Conservation (phyloP, 35 echinoderm and acorn worm species). For the Anneissia japonica region DNA sequence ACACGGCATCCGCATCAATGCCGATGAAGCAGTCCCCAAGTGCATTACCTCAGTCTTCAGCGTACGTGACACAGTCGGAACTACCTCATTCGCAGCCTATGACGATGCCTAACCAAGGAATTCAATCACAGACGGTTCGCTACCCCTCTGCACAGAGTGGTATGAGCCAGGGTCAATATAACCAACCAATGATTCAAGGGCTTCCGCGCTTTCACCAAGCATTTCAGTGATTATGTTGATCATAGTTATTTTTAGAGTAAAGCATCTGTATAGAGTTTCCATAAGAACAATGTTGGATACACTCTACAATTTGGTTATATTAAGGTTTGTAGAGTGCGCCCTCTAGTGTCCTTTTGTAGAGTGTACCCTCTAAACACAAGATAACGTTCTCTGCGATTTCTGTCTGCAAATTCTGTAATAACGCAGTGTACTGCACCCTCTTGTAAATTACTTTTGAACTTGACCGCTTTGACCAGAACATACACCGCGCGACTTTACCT, state of each 20-base stretch:
- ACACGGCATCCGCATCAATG: conserved; percentile 43
- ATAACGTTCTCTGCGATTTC: no score
- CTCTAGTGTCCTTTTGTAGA: no score
- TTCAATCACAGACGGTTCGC: conserved; percentile 45
- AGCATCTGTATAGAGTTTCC: no score
- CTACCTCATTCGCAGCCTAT: conserved; percentile 62
- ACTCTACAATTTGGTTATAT: no score
- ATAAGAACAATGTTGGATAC: no score
- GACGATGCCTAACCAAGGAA: conserved; percentile 39
- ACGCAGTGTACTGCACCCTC: no score
- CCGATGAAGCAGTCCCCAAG: conserved; percentile 45
- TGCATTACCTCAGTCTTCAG: conserved; percentile 63
- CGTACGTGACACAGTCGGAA: conserved; percentile 51
- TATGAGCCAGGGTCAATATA: conserved; percentile 38
- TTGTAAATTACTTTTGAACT: no score
- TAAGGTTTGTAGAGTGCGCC: no score
- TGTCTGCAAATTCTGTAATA: no score
- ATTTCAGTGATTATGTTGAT: conserved; percentile 52
- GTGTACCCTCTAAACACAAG: no score
- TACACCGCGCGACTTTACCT: no score
- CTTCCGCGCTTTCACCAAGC: conserved; percentile 84
- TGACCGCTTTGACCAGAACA: no score
- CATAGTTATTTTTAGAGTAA: neutral
- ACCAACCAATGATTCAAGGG: conserved; percentile 55
- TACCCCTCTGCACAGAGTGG: conserved; percentile 27